Evolutionary conservation across 2,797 vertebrate genomes (phyloP), one percentile per base, ranked within the genome.

Genomic region (Percopsis omiscomaycus): DNA sequence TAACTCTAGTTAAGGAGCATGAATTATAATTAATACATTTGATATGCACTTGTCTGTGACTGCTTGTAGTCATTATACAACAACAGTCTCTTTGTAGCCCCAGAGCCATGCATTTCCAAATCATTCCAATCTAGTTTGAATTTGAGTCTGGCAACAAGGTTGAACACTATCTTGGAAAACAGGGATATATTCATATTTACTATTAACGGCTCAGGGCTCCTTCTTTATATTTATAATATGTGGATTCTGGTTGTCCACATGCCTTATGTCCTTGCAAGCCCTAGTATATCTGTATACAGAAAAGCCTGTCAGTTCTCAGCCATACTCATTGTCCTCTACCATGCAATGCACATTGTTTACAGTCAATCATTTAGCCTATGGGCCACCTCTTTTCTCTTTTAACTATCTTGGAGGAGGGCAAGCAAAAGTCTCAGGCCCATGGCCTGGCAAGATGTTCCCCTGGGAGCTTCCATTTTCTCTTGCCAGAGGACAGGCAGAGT

Each of bases 401-500:
- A 65, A 76, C 71, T 78, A 66, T 58, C 79, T 30, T 29, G 63
- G 50, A 75, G 55, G 68, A 53, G 49, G 68, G 49, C 57, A 62
- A 81, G 72, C 66, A 69, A 68, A 78, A 63, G 42, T 62, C 59
- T 69, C 46, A 62, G 52, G 22, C 61, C 72, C 82, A 80, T 71
- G 65, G 47, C 58, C 63, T 48, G 53, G 64, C 42, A 60, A 76
- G 55, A 59, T 42, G 48, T 73, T 64, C 72, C 80, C 72, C 16
- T 11, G 61, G 61, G 74, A 82, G 52, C 67, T 69, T 78, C 66
- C 45, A 55, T 76, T 71, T 78, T 74, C 66, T 73, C 32, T 61
- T 59, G 61, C 68, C 72, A 65, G 57, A 62, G 71, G 57, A 59
- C 5, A 12, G 12, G 74, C 59, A 79, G 74, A 65, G 50, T 48